Conservation (phyloP, 2,113 vertebrate genomes). For the Bostrychus sinensis region DNA sequence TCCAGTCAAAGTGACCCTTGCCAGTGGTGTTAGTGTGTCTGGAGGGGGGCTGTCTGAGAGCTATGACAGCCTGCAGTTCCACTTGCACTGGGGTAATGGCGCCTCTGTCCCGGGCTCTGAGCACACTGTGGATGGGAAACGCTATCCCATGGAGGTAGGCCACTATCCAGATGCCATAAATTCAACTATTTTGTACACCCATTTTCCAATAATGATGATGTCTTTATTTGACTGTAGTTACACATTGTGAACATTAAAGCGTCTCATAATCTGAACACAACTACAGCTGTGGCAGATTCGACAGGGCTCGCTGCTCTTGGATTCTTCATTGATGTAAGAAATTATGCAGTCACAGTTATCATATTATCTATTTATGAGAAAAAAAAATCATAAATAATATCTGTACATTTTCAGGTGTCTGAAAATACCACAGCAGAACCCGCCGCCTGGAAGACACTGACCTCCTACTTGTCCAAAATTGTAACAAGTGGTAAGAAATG, state of each 20-base stretch:
- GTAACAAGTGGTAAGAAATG: constrained; percentile 27
- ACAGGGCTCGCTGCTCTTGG: constrained; percentile 69
- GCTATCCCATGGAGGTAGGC: constrained; percentile 75
- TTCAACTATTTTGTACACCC: not conserved
- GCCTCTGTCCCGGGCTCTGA: constrained; percentile 62
- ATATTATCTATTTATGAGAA: not conserved
- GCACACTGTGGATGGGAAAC: constrained; percentile 68
- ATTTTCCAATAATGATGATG: not conserved
- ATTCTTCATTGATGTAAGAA: constrained; percentile 61
- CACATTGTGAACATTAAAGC: constrained; percentile 76
- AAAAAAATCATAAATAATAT: not conserved
- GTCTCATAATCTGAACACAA: constrained; percentile 13
- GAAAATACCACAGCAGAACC: constrained; percentile 33
- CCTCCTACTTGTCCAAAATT: constrained; percentile 56
- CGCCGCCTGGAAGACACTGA: constrained; percentile 61
- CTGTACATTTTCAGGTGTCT: not conserved
- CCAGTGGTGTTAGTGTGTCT: not conserved
- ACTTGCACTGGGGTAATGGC: constrained; percentile 77
- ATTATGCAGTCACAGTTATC: not conserved
- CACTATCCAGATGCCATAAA: not conserved
- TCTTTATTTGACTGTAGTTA: constrained; percentile 50
- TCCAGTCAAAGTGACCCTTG: constrained; percentile 42
- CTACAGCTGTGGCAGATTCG: constrained; percentile 28
- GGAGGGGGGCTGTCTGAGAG: constrained; percentile 37
- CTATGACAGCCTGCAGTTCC: constrained; percentile 69